These are phyloP conservation scores for Mimumesa dahlbomi DNA, from an alignment of 2,888 invertebrate species.

Conservation along the genomic window DNA sequence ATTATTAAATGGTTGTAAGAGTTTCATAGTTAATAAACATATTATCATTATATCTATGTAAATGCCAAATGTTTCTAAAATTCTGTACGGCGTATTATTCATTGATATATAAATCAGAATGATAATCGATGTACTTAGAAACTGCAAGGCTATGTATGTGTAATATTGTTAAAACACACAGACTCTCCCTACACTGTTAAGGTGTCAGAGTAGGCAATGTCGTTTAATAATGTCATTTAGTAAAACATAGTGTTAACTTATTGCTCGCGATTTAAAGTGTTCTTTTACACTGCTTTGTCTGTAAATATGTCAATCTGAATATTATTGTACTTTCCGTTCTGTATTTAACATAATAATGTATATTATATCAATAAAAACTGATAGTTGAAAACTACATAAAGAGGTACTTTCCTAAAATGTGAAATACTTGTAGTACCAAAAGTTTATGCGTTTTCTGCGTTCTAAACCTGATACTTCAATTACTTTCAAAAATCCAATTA, in stretches of 20 bases:
- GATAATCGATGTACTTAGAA: slow-evolving; percentile 8
- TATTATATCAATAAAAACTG: slow-evolving; percentile 46
- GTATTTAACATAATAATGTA: slow-evolving; percentile 42
- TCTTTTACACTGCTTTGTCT: slow-evolving; percentile 54
- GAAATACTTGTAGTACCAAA: too few species aligned
- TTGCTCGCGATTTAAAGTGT: slow-evolving; percentile 16
- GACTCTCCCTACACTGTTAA: slow-evolving; percentile 16
- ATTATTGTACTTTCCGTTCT: slow-evolving; percentile 29
- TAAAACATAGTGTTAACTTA: slow-evolving; percentile 6
- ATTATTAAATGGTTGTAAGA: too few species aligned
- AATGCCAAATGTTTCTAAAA: too few species aligned
- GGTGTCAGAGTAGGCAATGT: neutral
- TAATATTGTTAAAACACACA: slow-evolving; percentile 4
- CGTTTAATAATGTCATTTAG: slow-evolving; percentile 1
- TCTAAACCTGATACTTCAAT: too few species aligned
- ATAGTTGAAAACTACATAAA: too few species aligned
- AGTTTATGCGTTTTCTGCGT: too few species aligned
- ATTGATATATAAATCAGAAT: too few species aligned
- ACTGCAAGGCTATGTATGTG: neutral
- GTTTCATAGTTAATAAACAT: too few species aligned
- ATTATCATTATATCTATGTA: too few species aligned
- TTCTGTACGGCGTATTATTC: too few species aligned
- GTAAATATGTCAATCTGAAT: slow-evolving; percentile 57
- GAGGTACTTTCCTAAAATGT: too few species aligned
- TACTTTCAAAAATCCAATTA: too few species aligned